Conservation (phyloP, 2,113 vertebrate species). For the Halichoerus grypus region DNA sequence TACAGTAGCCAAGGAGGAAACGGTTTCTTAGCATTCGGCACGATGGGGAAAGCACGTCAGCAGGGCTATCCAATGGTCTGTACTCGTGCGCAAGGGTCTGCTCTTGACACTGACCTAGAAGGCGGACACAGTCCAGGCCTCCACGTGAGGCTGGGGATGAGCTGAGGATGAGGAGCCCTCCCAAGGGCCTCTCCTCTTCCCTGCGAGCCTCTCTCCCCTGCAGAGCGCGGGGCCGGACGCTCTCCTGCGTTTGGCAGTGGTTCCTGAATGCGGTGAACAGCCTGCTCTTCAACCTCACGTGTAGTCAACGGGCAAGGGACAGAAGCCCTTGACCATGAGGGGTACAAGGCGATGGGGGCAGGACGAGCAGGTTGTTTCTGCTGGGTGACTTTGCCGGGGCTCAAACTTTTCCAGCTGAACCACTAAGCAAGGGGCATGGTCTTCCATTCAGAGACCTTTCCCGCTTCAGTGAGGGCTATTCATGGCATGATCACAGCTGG, state of each 20-base stretch:
- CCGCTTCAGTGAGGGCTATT: rapidly evolving
- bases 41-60: rapidly evolving
- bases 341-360: neutral
- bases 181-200: neutral
- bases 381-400: neutral
- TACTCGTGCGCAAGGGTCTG: rapidly evolving
- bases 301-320: rapidly evolving
- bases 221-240: neutral
- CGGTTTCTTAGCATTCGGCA: rapidly evolving
- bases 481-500: rapidly evolving
- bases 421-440: neutral
- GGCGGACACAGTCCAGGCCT: rapidly evolving
- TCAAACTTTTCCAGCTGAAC: neutral
- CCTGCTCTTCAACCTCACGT: rapidly evolving
- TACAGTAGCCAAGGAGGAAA: neutral
- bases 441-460: neutral
- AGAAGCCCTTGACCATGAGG: rapidly evolving
- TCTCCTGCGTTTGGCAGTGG: rapidly evolving
- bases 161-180: neutral
- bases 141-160: neutral
- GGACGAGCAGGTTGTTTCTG: neutral
- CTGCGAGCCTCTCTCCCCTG: rapidly evolving
- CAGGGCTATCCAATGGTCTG: neutral
- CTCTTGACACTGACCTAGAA: rapidly evolving
- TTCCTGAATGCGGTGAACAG: rapidly evolving